These are phyloP conservation scores for Drosophila nr. perissopoda DNA, from an alignment of 2,888 invertebrate genomes.

Conservation along the genomic window DNA sequence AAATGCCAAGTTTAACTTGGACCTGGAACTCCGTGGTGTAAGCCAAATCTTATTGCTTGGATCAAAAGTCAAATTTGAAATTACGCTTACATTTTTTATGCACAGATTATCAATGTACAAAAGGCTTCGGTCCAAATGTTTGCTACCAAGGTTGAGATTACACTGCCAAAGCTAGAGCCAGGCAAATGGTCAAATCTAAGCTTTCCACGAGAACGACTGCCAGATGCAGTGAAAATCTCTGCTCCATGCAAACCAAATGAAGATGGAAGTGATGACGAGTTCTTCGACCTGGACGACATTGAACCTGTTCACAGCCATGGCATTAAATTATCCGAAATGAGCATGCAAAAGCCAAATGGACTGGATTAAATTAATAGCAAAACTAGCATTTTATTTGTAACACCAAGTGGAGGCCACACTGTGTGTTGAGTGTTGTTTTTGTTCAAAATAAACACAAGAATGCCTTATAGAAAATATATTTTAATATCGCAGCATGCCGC, in stretches of 20 bases:
- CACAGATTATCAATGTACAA: slow-evolving; percentile 90
- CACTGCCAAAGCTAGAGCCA: slow-evolving; percentile 93
- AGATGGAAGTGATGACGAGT: slow-evolving; percentile 86
- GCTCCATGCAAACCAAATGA: slow-evolving; percentile 14
- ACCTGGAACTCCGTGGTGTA: slow-evolving; percentile 93
- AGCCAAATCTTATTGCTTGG: slow-evolving; percentile 65
- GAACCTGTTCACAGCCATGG: slow-evolving; percentile 83
- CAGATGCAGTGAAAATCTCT: slow-evolving; percentile 44
- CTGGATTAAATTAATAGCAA: slow-evolving; percentile 61
- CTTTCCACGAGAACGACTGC: slow-evolving; percentile 85
- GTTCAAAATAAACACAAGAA: slow-evolving; percentile 50
- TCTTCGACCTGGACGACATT: slow-evolving; percentile 91
- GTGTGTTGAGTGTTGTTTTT: slow-evolving; percentile 19
- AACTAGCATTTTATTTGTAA: slow-evolving; percentile 56
- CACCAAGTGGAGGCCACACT: slow-evolving; percentile 20
- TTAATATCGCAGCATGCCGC: slow-evolving; percentile 35
- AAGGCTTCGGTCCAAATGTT: slow-evolving; percentile 91
- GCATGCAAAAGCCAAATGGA: slow-evolving; percentile 58
- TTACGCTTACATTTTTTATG: neutral
- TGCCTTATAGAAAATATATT: slow-evolving; percentile 49
- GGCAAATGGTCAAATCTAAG: slow-evolving; percentile 93
- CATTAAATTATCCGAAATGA: slow-evolving; percentile 75
- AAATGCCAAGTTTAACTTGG: slow-evolving; percentile 89
- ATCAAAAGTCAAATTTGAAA: neutral
- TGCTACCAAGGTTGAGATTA: slow-evolving; percentile 96